phyloP scores from a whole-genome alignment of 2,888 invertebrate species.

The Hyppa rectilinea region DNA sequence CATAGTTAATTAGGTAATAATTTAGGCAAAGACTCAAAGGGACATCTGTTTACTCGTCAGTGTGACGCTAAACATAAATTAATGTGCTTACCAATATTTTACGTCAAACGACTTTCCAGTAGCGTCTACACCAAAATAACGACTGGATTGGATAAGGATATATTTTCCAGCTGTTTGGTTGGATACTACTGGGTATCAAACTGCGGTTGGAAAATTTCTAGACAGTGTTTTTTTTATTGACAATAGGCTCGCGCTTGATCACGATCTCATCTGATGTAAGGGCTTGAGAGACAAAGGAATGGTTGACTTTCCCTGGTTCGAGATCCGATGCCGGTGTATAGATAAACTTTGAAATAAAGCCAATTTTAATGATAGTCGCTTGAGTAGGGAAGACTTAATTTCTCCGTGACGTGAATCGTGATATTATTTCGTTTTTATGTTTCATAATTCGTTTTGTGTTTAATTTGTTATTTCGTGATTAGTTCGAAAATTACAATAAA shows the following conservation, averaged over 20 bases:
- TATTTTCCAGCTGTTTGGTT: no score
- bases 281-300: background rate
- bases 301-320: conserved; percentile 18
- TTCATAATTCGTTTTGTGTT: conserved; percentile 25
- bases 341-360: conserved; percentile 53
- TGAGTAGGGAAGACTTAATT: conserved; percentile 35
- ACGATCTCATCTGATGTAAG: no score
- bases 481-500: conserved; percentile 14
- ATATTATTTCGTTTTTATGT: conserved; percentile 40
- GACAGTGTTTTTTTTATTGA: no score
- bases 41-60: conserved; percentile 42
- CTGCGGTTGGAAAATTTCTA: no score
- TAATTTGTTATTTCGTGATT: conserved; percentile 17
- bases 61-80: conserved; percentile 45
- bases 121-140: conserved; percentile 44
- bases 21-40: conserved; percentile 35
- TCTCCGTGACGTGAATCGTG: conserved; percentile 23
- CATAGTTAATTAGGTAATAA: conserved; percentile 37
- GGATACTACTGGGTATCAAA: no score
- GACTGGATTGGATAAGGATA: no score
- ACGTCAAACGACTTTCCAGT: conserved; percentile 45
- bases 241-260: no score
- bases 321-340: conserved; percentile 11
- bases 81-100: conserved; percentile 30
- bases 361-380: conserved; percentile 56